phyloP scores from a whole-genome alignment of 2,888 invertebrate genomes.

The Ennomos quercinarius region DNA sequence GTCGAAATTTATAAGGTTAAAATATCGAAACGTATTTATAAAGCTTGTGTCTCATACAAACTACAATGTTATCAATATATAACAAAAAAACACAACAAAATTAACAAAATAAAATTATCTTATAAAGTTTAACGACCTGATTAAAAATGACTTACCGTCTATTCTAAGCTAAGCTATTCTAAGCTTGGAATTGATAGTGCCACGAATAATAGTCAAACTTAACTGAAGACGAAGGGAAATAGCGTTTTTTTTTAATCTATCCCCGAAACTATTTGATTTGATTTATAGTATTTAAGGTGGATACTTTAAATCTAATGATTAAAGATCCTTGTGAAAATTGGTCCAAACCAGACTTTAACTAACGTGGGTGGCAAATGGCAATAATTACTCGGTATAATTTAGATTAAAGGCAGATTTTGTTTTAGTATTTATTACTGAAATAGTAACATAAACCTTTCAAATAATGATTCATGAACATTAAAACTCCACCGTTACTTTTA shows the following conservation, averaged over 20 bases:
- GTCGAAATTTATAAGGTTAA: too few species aligned
- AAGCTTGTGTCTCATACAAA: slow-evolving; percentile 2
- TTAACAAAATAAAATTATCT: slow-evolving; percentile 37
- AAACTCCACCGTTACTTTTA: background rate
- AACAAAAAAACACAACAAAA: slow-evolving; percentile 41
- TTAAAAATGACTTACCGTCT: slow-evolving; percentile 22
- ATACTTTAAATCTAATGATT: too few species aligned
- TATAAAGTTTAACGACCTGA: slow-evolving; percentile 43
- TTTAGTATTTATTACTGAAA: too few species aligned
- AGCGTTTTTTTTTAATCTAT: too few species aligned
- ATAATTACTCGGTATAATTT: background rate
- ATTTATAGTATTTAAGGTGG: too few species aligned
- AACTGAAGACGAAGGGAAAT: too few species aligned
- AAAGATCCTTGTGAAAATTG: background rate
- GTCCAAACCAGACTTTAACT: slow-evolving; percentile 24
- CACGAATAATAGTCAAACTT: too few species aligned
- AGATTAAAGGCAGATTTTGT: too few species aligned
- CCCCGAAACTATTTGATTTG: too few species aligned
- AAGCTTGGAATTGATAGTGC: slow-evolving; percentile 14
- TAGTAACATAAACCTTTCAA: too few species aligned
- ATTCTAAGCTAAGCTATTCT: too few species aligned
- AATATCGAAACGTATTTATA: background rate
- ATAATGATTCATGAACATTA: background rate
- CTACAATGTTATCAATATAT: slow-evolving; percentile 37
- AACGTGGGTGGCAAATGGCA: slow-evolving; percentile 1